These are phyloP conservation scores for Oedothorax gibbosus DNA, from an alignment of 1,140 invertebrate genomes.

Conservation along the genomic window DNA sequence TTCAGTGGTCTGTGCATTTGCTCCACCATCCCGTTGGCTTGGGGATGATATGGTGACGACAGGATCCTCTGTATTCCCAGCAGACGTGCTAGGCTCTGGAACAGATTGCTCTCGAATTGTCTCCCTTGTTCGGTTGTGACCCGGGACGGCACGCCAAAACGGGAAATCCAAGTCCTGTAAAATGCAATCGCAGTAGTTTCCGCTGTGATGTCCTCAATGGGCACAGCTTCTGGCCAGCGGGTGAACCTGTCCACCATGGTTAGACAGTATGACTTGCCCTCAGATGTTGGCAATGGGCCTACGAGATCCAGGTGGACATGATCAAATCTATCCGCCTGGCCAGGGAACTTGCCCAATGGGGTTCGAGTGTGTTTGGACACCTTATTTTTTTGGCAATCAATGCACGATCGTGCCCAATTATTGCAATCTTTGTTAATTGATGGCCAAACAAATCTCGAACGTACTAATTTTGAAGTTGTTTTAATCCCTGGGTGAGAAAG, in stretches of 20 bases:
- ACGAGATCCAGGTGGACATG: slow-evolving; percentile 11
- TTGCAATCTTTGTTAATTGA: background rate
- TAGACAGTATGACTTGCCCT: background rate
- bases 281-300: background rate
- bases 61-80: background rate
- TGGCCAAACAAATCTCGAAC: slow-evolving; percentile 20
- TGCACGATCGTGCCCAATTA: background rate
- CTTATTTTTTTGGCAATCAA: slow-evolving; percentile 9
- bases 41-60: slow-evolving; percentile 15
- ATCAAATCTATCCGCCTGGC: background rate
- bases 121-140: slow-evolving; percentile 23
- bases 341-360: background rate
- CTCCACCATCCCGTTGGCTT: slow-evolving; percentile 1
- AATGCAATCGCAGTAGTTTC: slow-evolving; percentile 1
- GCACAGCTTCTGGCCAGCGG: slow-evolving; percentile 17
- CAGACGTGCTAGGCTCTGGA: background rate
- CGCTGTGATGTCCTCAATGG: background rate
- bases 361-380: background rate
- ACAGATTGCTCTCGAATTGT: slow-evolving; percentile 19
- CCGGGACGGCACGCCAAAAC: background rate
- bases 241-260: slow-evolving; percentile 7
- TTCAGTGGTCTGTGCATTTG: slow-evolving; percentile 18
- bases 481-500: slow-evolving; percentile 43
- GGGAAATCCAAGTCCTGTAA: slow-evolving; percentile 14
- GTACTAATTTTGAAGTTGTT: slow-evolving; percentile 7